Conservation (phyloP, 2,888 invertebrate species). For the Polia nebulosa region DNA sequence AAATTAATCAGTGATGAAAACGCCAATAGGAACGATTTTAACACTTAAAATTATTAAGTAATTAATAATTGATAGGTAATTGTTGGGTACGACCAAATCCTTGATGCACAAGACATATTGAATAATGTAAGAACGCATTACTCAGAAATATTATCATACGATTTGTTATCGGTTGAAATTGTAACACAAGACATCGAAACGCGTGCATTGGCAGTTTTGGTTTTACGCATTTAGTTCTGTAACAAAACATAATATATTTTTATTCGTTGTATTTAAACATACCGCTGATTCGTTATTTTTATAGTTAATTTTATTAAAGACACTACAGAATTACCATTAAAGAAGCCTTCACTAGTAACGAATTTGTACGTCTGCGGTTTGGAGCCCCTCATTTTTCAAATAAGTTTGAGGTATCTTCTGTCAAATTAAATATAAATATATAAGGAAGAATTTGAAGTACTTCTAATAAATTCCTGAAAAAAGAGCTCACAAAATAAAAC, state of each 20-base stretch:
- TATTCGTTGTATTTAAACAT: background rate
- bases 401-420: too few relatives aligned
- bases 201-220: conserved; percentile 30
- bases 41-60: background rate
- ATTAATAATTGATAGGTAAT: background rate
- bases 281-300: background rate
- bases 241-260: conserved; percentile 9
- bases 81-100: background rate
- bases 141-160: conserved; percentile 16
- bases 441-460: too few relatives aligned
- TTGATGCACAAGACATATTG: conserved; percentile 11
- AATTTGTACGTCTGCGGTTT: background rate
- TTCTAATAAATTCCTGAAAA: background rate
- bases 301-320: background rate
- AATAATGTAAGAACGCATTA: conserved; percentile 31
- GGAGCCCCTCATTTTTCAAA: too few relatives aligned
- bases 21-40: background rate
- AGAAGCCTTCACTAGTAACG: fast-evolving
- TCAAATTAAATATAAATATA: too few relatives aligned
- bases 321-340: background rate
- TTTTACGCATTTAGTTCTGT: conserved; percentile 43
- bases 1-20: conserved; percentile 11
- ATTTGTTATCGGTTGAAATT: conserved; percentile 41
- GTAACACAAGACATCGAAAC: conserved; percentile 45
- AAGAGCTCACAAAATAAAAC: background rate